These are phyloP conservation scores for Nomia melanderi DNA, from an alignment of 1,140 invertebrate species.

Conservation along the genomic window DNA sequence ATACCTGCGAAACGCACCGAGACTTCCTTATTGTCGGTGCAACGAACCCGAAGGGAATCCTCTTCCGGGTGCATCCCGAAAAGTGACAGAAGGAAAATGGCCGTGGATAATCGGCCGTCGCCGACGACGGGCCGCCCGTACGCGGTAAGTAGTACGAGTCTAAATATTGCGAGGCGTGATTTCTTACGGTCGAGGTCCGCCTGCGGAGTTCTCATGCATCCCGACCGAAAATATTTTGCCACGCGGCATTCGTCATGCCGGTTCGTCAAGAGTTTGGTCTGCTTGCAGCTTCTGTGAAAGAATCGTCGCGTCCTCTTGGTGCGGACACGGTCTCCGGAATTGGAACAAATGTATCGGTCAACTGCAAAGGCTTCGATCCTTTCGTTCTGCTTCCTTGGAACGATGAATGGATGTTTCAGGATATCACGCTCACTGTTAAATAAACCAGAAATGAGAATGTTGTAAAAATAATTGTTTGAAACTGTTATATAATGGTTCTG, in stretches of 20 bases:
- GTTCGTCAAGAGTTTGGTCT: neutral
- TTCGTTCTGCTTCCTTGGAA: neutral
- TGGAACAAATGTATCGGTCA: neutral
- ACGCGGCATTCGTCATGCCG: conserved; percentile 54
- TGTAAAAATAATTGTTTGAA: too few relatives aligned
- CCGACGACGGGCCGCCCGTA: neutral
- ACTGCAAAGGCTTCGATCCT: neutral
- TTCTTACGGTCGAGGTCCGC: conserved; percentile 20
- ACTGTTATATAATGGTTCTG: too few relatives aligned
- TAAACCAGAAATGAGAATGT: too few relatives aligned
- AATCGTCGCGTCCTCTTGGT: neutral
- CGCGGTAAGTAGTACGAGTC: conserved; percentile 50
- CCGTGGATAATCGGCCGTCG: conserved; percentile 47
- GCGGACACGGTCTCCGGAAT: neutral
- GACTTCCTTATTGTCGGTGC: conserved; percentile 35
- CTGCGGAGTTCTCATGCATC: neutral
- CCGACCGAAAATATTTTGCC: conserved; percentile 64
- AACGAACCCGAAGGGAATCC: conserved; percentile 21
- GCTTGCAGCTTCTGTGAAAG: neutral
- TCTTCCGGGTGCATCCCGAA: conserved; percentile 5
- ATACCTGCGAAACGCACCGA: conserved; percentile 49
- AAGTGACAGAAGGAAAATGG: neutral
- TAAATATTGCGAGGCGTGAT: conserved; percentile 50
- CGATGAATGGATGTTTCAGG: too few relatives aligned
- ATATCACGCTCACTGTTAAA: too few relatives aligned